phyloP scores from a whole-genome alignment of 2,113 vertebrate genomes.

The Tachuris rubrigastra region DNA sequence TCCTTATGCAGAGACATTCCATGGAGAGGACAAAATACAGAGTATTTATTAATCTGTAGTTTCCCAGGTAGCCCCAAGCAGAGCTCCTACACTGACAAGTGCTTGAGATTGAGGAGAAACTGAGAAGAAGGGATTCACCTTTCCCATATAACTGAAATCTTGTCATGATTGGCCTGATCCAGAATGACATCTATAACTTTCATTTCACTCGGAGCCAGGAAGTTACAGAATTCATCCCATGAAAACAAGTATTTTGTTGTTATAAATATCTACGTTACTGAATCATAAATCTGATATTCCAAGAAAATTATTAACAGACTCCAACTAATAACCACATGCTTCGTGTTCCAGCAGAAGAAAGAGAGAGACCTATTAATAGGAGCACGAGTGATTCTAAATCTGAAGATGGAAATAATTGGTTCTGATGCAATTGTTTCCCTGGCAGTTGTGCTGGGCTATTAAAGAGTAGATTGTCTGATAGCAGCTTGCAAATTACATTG shows the following conservation, averaged over 20 bases:
- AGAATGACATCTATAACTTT: not conserved
- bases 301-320: not conserved
- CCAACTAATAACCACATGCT: not conserved
- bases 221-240: not conserved
- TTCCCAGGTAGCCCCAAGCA: not conserved
- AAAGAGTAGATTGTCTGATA: not conserved
- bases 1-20: not conserved
- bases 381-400: not conserved
- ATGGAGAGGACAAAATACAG: not conserved
- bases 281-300: not conserved
- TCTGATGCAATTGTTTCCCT: conserved; percentile 8
- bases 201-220: not conserved
- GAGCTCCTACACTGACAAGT: not conserved
- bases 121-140: not conserved
- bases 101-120: not conserved
- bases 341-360: not conserved
- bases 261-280: not conserved
- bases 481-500: conserved; percentile 24
- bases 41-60: not conserved
- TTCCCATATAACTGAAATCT: not conserved
- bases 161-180: not conserved
- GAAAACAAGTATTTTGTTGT: not conserved
- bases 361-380: not conserved
- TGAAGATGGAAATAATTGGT: conserved; percentile 3
- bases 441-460: not conserved